Conservation (phyloP, 2,113 vertebrate species). For the Progne subis region DNA sequence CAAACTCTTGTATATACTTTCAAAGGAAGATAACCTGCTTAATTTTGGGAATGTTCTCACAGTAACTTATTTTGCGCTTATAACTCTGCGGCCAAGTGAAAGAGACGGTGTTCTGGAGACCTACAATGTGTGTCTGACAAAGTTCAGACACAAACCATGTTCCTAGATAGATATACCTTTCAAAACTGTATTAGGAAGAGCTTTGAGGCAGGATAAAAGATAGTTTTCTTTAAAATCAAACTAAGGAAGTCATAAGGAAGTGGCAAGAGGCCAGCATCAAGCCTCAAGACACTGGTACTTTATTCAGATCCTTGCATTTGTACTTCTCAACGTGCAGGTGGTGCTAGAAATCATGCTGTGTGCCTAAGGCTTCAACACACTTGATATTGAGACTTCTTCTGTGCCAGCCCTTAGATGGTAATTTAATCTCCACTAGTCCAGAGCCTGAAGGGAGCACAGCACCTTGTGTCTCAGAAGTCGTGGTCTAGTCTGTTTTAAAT, state of each 20-base stretch:
- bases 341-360: not conserved
- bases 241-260: not conserved
- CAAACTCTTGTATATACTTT: not conserved
- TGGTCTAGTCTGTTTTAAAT: not conserved
- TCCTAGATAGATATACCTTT: not conserved
- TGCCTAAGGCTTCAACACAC: not conserved
- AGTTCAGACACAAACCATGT: not conserved
- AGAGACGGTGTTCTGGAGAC: not conserved
- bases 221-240: not conserved
- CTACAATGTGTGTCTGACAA: not conserved
- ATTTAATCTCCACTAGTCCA: not conserved
- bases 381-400: not conserved
- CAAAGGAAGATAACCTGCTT: slow-evolving; percentile 4
- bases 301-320: not conserved
- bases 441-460: not conserved
- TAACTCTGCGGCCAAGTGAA: not conserved
- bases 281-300: not conserved
- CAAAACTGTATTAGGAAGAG: not conserved
- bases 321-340: not conserved
- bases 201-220: not conserved
- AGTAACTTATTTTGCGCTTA: not conserved
- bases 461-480: not conserved
- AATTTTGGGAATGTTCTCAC: not conserved
- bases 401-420: not conserved
- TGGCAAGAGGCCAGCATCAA: not conserved